These are phyloP conservation scores for Drosophila fulvimacula DNA, from an alignment of 2,888 invertebrate genomes.

Conservation along the genomic window DNA sequence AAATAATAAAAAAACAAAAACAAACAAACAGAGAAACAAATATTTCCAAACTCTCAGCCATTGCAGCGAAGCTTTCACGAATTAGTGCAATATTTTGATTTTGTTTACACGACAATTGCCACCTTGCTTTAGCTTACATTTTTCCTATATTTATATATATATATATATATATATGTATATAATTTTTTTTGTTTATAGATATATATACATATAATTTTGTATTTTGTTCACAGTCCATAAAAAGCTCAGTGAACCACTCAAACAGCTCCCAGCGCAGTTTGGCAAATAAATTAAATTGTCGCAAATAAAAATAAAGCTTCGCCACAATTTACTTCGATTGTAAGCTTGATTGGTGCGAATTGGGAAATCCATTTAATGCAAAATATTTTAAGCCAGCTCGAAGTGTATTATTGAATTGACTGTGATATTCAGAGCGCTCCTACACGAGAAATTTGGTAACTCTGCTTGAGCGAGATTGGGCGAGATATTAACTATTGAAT, in stretches of 20 bases:
- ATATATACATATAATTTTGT: not conserved
- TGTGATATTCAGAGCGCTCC: no score
- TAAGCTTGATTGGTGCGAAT: not conserved
- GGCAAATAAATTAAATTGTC: slow-evolving; percentile 39
- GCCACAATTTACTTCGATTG: no score
- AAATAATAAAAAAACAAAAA: not conserved
- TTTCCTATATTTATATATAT: not conserved
- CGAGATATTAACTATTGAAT: no score
- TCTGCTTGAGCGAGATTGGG: no score
- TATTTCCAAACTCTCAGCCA: slow-evolving; percentile 10
- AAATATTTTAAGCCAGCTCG: no score
- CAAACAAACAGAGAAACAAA: not conserved
- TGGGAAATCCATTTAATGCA: not conserved
- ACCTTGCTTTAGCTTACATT: slow-evolving; percentile 7
- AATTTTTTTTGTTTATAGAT: slow-evolving; percentile 10
- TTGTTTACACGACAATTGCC: slow-evolving; percentile 36
- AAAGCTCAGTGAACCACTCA: slow-evolving; percentile 28
- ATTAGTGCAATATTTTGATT: slow-evolving; percentile 30
- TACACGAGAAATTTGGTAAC: no score
- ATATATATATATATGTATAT: not conserved
- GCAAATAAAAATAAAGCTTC: not conserved
- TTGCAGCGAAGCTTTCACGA: slow-evolving; percentile 28
- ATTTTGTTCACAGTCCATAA: slow-evolving; percentile 30
- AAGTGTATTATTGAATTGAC: no score
- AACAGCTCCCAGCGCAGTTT: slow-evolving; percentile 46